Percentiles rank a stretch among this genome's conserved stretches.
phyloP scores from a whole-genome alignment of 2,888 invertebrate species.

The Cephus pygmeus region DNA sequence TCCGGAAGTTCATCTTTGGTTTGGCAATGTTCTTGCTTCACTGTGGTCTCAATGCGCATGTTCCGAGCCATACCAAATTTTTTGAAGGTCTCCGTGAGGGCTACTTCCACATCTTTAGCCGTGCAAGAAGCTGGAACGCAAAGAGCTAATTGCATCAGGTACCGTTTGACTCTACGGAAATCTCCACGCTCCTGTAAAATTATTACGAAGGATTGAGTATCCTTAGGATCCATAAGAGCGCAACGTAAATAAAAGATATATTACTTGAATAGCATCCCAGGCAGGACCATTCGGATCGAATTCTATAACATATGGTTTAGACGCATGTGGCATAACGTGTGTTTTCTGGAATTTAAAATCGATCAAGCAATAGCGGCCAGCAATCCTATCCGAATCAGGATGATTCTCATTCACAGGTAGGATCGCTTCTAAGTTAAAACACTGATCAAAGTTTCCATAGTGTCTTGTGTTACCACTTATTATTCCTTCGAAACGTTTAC shows the following conservation, averaged over 20 bases:
- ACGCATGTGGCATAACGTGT: conserved; percentile 17
- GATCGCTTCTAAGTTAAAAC: conserved; percentile 40
- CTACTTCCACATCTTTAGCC: conserved; percentile 69
- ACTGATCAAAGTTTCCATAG: conserved; percentile 55
- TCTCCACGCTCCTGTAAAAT: conserved; percentile 49
- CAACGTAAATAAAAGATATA: neutral
- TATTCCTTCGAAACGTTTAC: conserved; percentile 51
- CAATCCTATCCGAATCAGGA: conserved; percentile 9
- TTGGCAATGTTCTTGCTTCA: conserved; percentile 42
- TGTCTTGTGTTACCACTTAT: conserved; percentile 49
- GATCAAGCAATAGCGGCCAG: conserved; percentile 48
- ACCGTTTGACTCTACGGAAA: conserved; percentile 40
- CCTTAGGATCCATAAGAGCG: neutral
- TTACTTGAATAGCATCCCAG: conserved; percentile 52
- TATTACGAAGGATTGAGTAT: neutral
- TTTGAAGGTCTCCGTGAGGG: conserved; percentile 66
- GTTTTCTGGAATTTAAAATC: conserved; percentile 41
- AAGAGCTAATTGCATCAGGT: conserved; percentile 65
- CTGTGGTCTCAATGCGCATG: conserved; percentile 31
- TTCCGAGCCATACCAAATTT: conserved; percentile 53
- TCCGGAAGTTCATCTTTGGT: conserved; percentile 33
- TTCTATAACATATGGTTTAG: conserved; percentile 30
- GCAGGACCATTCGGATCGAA: conserved; percentile 48
- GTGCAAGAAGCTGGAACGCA: conserved; percentile 74
- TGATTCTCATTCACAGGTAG: conserved; percentile 12